Evolutionary conservation across 2,113 vertebrate species (phyloP).

Genomic region (Cnemophilus loriae): DNA sequence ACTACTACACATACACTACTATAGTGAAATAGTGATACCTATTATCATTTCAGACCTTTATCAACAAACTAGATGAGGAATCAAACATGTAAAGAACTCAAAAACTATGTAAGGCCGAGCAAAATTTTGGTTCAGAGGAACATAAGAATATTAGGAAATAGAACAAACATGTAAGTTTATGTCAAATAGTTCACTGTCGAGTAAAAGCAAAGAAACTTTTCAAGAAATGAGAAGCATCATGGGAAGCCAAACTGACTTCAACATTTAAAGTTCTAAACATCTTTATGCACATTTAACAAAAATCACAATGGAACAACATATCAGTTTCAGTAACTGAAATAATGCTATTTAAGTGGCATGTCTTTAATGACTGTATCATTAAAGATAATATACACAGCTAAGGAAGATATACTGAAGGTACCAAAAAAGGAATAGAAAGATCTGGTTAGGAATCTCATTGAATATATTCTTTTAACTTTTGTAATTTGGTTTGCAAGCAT

Average conservation of each 20-base stretch:
- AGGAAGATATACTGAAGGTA: neutral
- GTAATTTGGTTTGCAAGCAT: neutral
- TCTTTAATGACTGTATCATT: neutral
- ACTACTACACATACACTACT: neutral
- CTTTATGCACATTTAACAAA: neutral
- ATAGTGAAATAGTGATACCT: neutral
- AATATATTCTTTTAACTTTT: neutral
- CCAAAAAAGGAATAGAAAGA: neutral
- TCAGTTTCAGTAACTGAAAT: neutral
- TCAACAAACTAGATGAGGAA: neutral
- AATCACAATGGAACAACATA: neutral
- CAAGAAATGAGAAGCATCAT: neutral
- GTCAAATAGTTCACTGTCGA: neutral
- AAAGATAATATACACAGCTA: neutral
- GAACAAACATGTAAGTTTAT: neutral
- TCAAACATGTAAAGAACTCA: neutral
- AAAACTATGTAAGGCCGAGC: neutral
- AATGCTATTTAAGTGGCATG: neutral
- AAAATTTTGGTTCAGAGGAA: neutral
- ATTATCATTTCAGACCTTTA: neutral
- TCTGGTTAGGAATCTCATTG: neutral
- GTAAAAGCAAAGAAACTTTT: neutral
- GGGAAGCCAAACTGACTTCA: neutral
- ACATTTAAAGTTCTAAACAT: neutral
- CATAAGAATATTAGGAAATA: neutral